Conservation (phyloP, 2,797 vertebrate genomes). For the Ciconia nigra region DNA sequence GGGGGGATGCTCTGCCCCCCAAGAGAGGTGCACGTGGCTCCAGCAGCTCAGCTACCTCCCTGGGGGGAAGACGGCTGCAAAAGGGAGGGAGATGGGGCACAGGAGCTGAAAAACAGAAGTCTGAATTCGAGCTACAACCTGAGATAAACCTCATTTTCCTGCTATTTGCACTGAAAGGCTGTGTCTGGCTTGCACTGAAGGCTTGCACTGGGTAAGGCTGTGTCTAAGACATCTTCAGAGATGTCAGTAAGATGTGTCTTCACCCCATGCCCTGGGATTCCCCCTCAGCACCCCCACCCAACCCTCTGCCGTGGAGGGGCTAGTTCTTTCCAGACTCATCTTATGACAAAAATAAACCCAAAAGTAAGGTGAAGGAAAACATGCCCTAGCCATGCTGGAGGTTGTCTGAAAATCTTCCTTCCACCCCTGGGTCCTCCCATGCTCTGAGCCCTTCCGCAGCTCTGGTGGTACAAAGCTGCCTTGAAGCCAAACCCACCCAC, state of each 20-base stretch:
- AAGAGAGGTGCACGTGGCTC: rapidly evolving
- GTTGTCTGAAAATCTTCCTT: not conserved
- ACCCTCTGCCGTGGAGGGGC: not conserved
- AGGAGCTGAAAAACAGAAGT: not conserved
- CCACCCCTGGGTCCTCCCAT: not conserved
- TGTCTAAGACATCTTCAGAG: not conserved
- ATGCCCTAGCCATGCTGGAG: rapidly evolving
- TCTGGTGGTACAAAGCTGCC: not conserved
- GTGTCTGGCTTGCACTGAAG: too few species aligned
- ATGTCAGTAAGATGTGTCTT: not conserved
- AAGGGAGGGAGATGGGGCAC: not conserved
- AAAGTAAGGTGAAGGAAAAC: not conserved
- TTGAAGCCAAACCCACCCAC: not conserved
- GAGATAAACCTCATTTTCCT: not conserved
- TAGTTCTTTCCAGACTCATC: not conserved
- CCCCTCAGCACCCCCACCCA: not conserved
- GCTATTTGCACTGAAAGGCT: not conserved
- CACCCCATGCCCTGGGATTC: not conserved
- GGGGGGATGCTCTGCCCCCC: not conserved
- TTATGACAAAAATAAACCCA: not conserved
- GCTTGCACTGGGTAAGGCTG: not conserved
- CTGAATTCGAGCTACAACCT: rapidly evolving
- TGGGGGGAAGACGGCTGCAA: not conserved
- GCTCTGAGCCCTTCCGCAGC: not conserved
- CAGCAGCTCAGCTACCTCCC: not conserved